Evolutionary conservation across 2,113 vertebrate genomes (phyloP).

Genomic region (Mohoua ochrocephala): DNA sequence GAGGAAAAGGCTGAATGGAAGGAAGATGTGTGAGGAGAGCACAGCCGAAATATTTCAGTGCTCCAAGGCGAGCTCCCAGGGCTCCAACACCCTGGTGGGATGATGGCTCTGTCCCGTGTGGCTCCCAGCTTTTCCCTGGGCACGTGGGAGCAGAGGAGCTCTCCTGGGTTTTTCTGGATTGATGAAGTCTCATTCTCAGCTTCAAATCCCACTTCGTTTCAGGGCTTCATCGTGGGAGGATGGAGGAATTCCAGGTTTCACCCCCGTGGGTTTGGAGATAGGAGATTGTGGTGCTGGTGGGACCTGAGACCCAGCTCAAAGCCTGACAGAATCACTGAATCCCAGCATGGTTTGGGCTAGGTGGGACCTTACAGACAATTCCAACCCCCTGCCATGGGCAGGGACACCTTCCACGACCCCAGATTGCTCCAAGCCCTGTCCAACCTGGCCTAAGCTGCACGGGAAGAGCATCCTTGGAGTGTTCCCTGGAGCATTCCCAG

Average conservation of each 20-base stretch:
- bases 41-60: neutral
- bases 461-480: neutral
- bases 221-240: fast-evolving
- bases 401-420: neutral
- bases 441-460: neutral
- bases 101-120: neutral
- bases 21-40: neutral
- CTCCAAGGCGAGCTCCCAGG: fast-evolving
- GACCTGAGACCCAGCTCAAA: neutral
- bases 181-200: neutral
- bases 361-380: neutral
- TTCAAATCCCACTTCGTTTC: neutral
- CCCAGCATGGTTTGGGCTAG: neutral
- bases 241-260: neutral
- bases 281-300: neutral
- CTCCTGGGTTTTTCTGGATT: neutral
- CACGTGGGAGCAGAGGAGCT: neutral
- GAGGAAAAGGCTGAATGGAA: neutral
- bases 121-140: neutral
- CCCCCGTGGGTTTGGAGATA: neutral
- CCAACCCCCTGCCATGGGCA: neutral
- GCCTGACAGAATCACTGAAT: neutral
- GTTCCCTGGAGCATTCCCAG: neutral
- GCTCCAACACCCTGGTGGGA: neutral
- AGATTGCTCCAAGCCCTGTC: neutral